A percentile compares a stretch with the other conserved stretches of the same genome.
Conservation (phyloP, 2,113 vertebrate species). For the Beaufortia kweichowensis region DNA sequence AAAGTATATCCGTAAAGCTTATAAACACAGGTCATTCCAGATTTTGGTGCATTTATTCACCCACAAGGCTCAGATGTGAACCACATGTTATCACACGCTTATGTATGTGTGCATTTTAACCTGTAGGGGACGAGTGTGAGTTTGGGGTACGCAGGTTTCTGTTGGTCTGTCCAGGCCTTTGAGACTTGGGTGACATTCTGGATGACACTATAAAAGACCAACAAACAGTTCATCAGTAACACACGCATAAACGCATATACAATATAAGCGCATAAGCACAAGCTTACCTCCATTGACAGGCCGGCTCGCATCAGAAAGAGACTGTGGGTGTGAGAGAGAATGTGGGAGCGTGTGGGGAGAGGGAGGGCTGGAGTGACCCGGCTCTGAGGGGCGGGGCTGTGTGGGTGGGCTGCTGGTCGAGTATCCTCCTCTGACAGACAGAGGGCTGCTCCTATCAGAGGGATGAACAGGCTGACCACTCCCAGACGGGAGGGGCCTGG, state of each 20-base stretch:
- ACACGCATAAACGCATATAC: neutral
- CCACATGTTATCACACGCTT: too few species aligned
- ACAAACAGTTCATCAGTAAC: neutral
- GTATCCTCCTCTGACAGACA: conserved; percentile 70
- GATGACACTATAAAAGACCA: conserved; percentile 72
- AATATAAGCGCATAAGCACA: neutral
- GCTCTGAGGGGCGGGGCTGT: conserved; percentile 53
- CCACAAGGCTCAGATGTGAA: too few species aligned
- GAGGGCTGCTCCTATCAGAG: conserved; percentile 72
- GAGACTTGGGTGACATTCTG: conserved; percentile 88
- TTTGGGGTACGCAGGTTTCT: conserved; percentile 76
- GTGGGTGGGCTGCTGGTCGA: conserved; percentile 69
- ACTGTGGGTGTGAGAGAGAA: conserved; percentile 72
- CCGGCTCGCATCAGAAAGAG: conserved; percentile 67
- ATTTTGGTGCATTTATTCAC: too few species aligned
- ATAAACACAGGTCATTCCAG: too few species aligned
- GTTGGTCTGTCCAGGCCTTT: conserved; percentile 80
- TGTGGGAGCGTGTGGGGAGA: conserved; percentile 67
- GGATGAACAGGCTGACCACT: conserved; percentile 62
- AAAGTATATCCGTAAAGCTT: too few species aligned
- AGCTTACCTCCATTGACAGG: conserved; percentile 74
- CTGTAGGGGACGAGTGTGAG: conserved; percentile 75
- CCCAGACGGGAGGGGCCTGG: conserved; percentile 57
- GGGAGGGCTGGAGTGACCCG: conserved; percentile 54
- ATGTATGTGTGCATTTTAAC: conserved; percentile 48